Conservation (phyloP, 2,113 vertebrate species). For the Pygoscelis antarcticus region DNA sequence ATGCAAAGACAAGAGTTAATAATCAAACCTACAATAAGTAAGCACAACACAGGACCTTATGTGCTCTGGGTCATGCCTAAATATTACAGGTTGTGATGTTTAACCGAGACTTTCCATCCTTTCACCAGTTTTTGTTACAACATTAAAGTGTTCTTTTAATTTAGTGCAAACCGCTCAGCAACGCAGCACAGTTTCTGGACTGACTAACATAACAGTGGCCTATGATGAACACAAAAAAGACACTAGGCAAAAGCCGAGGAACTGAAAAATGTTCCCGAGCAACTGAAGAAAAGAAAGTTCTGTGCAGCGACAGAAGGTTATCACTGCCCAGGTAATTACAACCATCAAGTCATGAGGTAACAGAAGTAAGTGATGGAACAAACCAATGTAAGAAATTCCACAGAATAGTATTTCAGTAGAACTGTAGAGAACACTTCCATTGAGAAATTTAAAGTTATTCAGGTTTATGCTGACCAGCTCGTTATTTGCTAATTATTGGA, state of each 20-base stretch:
- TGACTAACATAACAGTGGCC: not conserved
- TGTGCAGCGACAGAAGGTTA: not conserved
- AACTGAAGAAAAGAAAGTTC: not conserved
- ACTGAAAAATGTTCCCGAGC: not conserved
- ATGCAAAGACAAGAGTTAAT: slow-evolving; percentile 58
- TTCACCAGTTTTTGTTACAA: slow-evolving; percentile 56
- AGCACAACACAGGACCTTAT: slow-evolving; percentile 16
- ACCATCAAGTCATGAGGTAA: not conserved
- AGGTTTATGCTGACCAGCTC: not conserved
- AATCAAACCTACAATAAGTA: slow-evolving; percentile 55
- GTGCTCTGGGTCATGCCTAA: slow-evolving; percentile 38
- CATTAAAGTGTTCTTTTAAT: slow-evolving; percentile 58
- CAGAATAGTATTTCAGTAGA: not conserved
- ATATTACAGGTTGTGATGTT: slow-evolving; percentile 46
- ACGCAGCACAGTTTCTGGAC: not conserved
- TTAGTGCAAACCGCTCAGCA: slow-evolving; percentile 37
- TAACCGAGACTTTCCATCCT: slow-evolving; percentile 41
- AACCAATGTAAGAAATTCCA: not conserved
- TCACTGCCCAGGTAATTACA: not conserved
- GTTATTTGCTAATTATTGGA: not conserved
- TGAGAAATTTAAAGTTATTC: not conserved
- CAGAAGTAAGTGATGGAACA: not conserved
- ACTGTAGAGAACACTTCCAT: not conserved
- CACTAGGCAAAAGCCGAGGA: not conserved
- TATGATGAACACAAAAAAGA: not conserved